A percentile compares a stretch with the other conserved stretches of the same genome.
Conservation (phyloP, 2,888 invertebrate genomes). For the Crematogaster levior region DNA sequence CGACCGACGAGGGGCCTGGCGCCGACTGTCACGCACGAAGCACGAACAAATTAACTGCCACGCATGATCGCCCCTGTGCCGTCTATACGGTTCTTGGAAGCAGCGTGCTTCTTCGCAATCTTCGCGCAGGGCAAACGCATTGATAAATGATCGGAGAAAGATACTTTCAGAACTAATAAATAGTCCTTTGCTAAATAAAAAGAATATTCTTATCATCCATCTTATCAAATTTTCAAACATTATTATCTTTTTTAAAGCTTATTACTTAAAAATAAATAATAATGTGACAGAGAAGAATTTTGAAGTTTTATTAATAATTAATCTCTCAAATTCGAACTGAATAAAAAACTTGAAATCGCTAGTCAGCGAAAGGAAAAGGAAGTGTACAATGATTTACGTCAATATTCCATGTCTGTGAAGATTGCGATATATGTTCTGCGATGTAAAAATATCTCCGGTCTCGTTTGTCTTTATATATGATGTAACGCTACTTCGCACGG, state of each 20-base stretch:
- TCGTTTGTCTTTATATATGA: background rate
- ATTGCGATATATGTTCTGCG: slow-evolving; percentile 1
- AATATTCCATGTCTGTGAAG: background rate
- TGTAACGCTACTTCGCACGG: slow-evolving; percentile 7
- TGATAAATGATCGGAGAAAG: background rate
- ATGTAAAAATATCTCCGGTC: background rate
- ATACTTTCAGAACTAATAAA: background rate
- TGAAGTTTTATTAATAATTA: too few relatives aligned
- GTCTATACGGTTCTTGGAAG: slow-evolving; percentile 25
- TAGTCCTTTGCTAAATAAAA: background rate
- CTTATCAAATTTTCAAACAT: background rate
- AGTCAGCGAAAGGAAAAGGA: background rate
- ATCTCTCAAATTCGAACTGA: background rate
- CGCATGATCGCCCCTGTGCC: slow-evolving; percentile 37
- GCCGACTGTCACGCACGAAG: slow-evolving; percentile 57
- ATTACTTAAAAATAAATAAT: slow-evolving; percentile 5
- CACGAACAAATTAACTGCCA: slow-evolving; percentile 61
- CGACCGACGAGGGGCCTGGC: slow-evolving; percentile 52
- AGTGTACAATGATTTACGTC: background rate
- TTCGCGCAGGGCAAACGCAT: background rate
- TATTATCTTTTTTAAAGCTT: background rate
- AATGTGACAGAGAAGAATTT: background rate
- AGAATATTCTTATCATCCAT: background rate
- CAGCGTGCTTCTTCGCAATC: slow-evolving; percentile 2
- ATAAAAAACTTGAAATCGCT: background rate